Conservation (phyloP, 1,140 invertebrate genomes). For the Ooceraea biroi region DNA sequence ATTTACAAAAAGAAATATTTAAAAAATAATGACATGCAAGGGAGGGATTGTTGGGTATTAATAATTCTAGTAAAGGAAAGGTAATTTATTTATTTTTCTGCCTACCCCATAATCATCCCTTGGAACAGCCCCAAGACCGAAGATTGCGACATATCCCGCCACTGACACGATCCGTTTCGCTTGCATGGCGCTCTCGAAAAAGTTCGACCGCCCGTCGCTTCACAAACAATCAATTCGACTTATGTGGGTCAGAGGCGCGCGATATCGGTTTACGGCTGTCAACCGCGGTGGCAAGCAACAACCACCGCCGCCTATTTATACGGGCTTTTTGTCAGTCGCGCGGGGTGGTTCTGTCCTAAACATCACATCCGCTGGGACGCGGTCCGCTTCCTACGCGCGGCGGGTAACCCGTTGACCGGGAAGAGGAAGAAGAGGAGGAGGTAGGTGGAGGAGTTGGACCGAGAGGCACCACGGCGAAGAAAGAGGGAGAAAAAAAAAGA, state of each 20-base stretch:
- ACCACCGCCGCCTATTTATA: constrained; percentile 80
- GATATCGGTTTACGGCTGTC: constrained; percentile 50
- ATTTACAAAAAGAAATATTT: too few species aligned
- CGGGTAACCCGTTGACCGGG: constrained; percentile 50
- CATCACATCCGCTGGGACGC: constrained; percentile 80
- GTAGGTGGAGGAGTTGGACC: constrained; percentile 50
- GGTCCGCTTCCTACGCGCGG: constrained; percentile 60
- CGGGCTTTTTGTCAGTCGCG: constrained; percentile 71
- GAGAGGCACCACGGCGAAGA: constrained; percentile 47
- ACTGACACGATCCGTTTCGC: background rate
- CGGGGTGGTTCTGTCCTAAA: constrained; percentile 74
- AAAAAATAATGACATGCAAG: too few species aligned
- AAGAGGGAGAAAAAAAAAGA: constrained; percentile 51
- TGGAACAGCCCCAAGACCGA: background rate
- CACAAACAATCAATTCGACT: constrained; percentile 65
- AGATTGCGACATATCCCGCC: background rate
- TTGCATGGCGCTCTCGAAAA: background rate
- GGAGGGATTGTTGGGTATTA: too few species aligned
- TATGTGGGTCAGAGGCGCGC: constrained; percentile 67
- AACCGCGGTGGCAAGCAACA: constrained; percentile 72
- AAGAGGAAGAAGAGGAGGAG: constrained; percentile 59
- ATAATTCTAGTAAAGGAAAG: too few species aligned
- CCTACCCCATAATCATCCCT: too few species aligned
- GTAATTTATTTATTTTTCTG: too few species aligned
- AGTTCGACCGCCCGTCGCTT: background rate